A percentile compares a stretch with the other conserved stretches of the same genome.
Conservation (phyloP, 2,797 vertebrate species). For the Uromys caudimaculatus region DNA sequence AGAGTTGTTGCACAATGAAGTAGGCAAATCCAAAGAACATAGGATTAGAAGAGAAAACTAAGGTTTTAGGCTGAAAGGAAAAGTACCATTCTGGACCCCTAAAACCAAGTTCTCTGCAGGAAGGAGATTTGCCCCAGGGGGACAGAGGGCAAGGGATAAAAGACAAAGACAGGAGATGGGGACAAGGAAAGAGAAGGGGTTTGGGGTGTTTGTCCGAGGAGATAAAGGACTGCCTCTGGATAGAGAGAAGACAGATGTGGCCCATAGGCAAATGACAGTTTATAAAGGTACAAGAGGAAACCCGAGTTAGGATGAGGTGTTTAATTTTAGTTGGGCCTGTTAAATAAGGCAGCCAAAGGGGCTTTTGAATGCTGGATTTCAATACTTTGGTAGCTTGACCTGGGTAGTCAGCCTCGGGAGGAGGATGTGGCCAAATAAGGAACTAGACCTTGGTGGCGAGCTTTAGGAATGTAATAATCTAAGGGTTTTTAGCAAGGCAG, state of each 20-base stretch:
- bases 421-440: background rate
- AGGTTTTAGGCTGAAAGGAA: background rate
- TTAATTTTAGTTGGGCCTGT: background rate
- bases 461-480: background rate
- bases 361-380: background rate
- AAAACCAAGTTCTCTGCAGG: background rate
- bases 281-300: background rate
- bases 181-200: background rate
- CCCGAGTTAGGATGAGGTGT: background rate
- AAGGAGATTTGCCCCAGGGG: background rate
- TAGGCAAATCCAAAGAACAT: background rate
- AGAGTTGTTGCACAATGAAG: background rate
- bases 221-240: background rate
- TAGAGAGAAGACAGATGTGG: background rate
- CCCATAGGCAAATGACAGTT: background rate
- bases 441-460: background rate
- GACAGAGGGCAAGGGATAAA: background rate
- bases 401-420: background rate
- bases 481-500: background rate
- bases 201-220: background rate
- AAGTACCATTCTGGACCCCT: background rate
- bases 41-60: background rate
- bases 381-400: background rate
- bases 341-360: background rate
- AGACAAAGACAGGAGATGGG: background rate